A percentile compares a stretch with the other conserved stretches of the same genome.
Conservation (phyloP, 2,113 vertebrate genomes). For the Gymnobelideus leadbeateri region DNA sequence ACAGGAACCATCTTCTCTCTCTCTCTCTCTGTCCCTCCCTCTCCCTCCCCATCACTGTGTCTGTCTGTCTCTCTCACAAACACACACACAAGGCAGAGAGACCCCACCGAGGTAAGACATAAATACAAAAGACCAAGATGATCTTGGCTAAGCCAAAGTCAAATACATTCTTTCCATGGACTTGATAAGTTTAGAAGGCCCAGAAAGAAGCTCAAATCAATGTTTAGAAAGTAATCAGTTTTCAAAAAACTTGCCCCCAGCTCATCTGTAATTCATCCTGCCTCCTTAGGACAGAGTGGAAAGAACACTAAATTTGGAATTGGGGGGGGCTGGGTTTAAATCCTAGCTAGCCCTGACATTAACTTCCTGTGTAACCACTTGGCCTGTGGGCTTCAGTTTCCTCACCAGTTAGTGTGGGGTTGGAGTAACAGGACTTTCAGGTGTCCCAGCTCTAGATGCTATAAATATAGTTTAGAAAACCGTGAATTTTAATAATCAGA, state of each 20-base stretch:
- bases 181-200: neutral
- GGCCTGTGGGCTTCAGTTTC: neutral
- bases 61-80: neutral
- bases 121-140: neutral
- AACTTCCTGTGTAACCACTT: neutral
- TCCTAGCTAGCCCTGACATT: neutral
- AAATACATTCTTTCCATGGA: neutral
- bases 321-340: neutral
- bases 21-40: too few species aligned
- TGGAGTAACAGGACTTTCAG: neutral
- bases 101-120: neutral
- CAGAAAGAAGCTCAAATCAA: neutral
- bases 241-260: neutral
- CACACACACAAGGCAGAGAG: neutral
- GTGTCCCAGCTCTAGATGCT: neutral
- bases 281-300: neutral
- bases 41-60: too few species aligned
- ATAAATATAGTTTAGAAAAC: neutral
- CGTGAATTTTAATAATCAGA: neutral
- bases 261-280: neutral
- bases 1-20: neutral
- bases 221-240: neutral
- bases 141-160: neutral
- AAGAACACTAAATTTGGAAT: neutral
- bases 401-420: neutral